A percentile compares a stretch with the other conserved stretches of the same genome.
These are phyloP conservation scores for Altica lythri DNA, from an alignment of 2,888 invertebrate genomes.

Conservation along the genomic window DNA sequence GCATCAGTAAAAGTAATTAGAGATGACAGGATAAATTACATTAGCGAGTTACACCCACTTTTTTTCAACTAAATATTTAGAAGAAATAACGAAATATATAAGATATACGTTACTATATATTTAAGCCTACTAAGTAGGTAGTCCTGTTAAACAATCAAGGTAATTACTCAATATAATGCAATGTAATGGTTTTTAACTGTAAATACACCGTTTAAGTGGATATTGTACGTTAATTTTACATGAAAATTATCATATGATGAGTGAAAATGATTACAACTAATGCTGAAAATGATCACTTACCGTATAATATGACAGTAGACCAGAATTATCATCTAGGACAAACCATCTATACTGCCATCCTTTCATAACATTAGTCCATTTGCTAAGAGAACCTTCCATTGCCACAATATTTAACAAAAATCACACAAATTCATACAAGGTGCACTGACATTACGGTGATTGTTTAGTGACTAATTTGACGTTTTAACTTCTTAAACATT, in stretches of 20 bases:
- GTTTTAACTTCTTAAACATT: slow-evolving; percentile 28
- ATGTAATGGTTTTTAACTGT: slow-evolving; percentile 6
- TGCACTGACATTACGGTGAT: slow-evolving; percentile 39
- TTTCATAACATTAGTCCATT: slow-evolving; percentile 98
- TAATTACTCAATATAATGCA: slow-evolving; percentile 8
- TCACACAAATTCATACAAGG: slow-evolving; percentile 39
- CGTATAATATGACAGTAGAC: slow-evolving; percentile 95
- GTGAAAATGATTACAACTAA: slow-evolving; percentile 2
- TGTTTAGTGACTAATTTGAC: slow-evolving; percentile 39
- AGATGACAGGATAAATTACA: slow-evolving; percentile 7
- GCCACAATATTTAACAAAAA: slow-evolving; percentile 41
- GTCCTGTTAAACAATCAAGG: background rate
- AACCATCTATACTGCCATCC: slow-evolving; percentile 99
- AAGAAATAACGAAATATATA: slow-evolving; percentile 1
- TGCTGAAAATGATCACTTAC: slow-evolving; percentile 65
- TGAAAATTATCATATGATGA: slow-evolving; percentile 8
- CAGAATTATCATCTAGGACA: slow-evolving; percentile 95
- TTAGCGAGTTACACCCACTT: slow-evolving; percentile 14
- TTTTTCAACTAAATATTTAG: slow-evolving; percentile 3
- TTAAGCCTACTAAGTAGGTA: too few relatives aligned
- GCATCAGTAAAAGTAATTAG: slow-evolving; percentile 15
- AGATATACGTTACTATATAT: background rate
- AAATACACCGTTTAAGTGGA: slow-evolving; percentile 1
- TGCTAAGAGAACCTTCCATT: slow-evolving; percentile 93
- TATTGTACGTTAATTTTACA: slow-evolving; percentile 1